A percentile compares a stretch with the other conserved stretches of the same genome.
Conservation (phyloP, 2,888 invertebrate genomes). For the Bembecia ichneumoniformis region DNA sequence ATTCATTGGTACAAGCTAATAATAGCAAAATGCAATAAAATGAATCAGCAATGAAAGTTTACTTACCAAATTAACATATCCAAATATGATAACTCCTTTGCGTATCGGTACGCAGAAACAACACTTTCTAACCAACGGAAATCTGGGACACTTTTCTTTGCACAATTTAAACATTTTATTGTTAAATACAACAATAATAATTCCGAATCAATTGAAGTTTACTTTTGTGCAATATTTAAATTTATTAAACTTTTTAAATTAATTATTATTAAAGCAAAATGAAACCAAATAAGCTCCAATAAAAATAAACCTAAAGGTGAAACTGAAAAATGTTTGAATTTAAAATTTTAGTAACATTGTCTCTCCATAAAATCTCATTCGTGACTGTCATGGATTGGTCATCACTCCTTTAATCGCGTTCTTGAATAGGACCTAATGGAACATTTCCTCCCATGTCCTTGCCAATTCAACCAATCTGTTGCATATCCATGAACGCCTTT, state of each 20-base stretch:
- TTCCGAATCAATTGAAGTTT: no score
- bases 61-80: conserved; percentile 50
- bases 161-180: conserved; percentile 23
- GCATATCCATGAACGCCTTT: no score
- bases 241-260: no score
- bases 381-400: conserved; percentile 11
- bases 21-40: no score
- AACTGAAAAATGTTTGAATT: no score
- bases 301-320: no score
- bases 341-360: not conserved
- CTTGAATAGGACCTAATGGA: conserved; percentile 16
- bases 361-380: conserved; percentile 9
- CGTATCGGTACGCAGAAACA: conserved; percentile 46
- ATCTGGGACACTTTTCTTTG: conserved; percentile 22
- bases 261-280: no score
- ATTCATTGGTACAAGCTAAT: no score
- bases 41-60: not conserved
- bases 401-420: conserved; percentile 16
- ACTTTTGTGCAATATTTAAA: no score
- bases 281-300: no score
- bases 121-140: conserved; percentile 30
- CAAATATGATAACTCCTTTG: conserved; percentile 43
- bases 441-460: conserved; percentile 12
- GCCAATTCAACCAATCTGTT: no score
- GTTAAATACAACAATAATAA: no score